Base-by-base conservation (phyloP, 1,140 invertebrate genomes). In the Oryzaephilus surinamensis region DNA sequence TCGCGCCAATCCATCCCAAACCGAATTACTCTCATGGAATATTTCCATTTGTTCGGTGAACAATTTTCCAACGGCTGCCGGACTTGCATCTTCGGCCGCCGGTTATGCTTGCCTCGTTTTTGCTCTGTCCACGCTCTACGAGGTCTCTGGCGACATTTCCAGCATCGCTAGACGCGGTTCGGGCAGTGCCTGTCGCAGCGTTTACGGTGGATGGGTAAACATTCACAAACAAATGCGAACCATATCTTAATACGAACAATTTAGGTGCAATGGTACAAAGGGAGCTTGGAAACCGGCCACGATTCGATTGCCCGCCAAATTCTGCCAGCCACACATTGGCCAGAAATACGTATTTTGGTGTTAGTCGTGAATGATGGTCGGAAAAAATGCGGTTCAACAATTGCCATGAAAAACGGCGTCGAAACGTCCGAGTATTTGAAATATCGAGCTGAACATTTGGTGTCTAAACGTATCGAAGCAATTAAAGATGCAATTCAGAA, bases 31-130 rank as follows among this genome's bases (percentile, higher is more conserved):
- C 6, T 53, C 68, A 5, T 87, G 79, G 78, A 81, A 89, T 55
- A 54, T 97, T 15, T 81, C 83, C 48, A 84, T 97, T 48, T 88
- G 81, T 60, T 98, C 95, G 0, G 77, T 80, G 54, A 99, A 99
- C 65, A 99, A 98, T 70, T 99, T 99, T 62, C 96, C 97, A 12
- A 98, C 95, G 12, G 94, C 94, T 14, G 94, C 96, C 45, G 97
- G 97, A 2, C 67, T 99, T 16, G 96, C 97, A 4, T 97, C 93
- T 3, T 97, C 94, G 44, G 96, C 97, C 38, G 92, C 96, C 38
- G 97, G 96, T 14, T 99, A 97, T 68, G 93, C 96, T 14, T 94
- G 84, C 61, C 66, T 91, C 21, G 77, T 76, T 68, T 50, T 70
- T 48, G 74, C 85, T 12, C 58, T 97, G 18, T 76, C 84, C 5